Evolutionary conservation across 1,140 invertebrate species (phyloP), one percentile per base, ranked within the genome.

Genomic region (Linepithema humile): DNA sequence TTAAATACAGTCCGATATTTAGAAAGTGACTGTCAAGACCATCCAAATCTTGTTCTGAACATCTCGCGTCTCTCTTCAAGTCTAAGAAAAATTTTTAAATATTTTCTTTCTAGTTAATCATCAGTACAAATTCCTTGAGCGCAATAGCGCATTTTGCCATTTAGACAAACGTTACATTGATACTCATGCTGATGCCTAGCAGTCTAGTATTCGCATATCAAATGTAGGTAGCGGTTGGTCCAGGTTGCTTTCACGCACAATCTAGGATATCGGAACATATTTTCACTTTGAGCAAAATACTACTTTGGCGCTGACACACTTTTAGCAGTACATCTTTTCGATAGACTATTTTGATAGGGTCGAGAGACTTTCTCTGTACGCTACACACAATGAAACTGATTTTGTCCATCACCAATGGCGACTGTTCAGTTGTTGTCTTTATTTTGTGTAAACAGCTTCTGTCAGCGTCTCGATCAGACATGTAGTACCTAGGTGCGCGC

Each of bases 381-480:
- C 62, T 86, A 88, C 87, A 90, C 88, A 89, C 88, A 90, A 90
- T 85, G 84, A 90, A 80, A 80, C 35, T 80, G 75, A 89, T 86
- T 88, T 82, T 89, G 88, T 88, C 64, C 89, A 82, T 89, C 84
- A 87, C 85, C 88, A 91, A 90, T 90, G 90, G 91, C 91, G 92
- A 92, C 92, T 92, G 92, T 93, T 93, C 91, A 93, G 93, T 93
- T 93, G 92, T 93, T 92, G 91, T 93, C 90, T 93, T 93, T 93
- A 93, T 93, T 93, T 93, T 93, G 91, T 93, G 93, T 93, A 93
- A 93, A 93, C 93, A 93, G 93, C 92, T 91, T 93, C 93, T 93
- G 92, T 93, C 92, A 93, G 91, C 92, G 91, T 92, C 90, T 91
- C 92, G 92, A 93, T 93, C 93, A 93, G 92, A 92, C 92, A 93